Percentiles rank a stretch among this genome's conserved stretches.
phyloP scores from a whole-genome alignment of 2,113 vertebrate species.

The Forbesichthys agassizii region DNA sequence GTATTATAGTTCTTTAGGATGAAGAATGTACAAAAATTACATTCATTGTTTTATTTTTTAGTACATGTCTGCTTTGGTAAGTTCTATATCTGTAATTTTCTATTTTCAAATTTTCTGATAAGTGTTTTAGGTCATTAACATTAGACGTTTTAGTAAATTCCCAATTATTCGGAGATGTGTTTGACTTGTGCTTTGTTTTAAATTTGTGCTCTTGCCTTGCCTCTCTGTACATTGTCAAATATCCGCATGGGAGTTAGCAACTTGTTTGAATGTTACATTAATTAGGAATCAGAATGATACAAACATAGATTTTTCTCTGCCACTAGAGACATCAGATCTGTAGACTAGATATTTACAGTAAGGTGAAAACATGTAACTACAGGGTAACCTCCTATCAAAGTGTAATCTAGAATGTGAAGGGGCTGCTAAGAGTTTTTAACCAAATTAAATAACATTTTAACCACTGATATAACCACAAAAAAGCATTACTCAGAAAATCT shows the following conservation, averaged over 20 bases:
- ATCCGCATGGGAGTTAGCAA: slow-evolving; percentile 27
- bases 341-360: slow-evolving; percentile 37
- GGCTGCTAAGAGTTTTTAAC: slow-evolving; percentile 1
- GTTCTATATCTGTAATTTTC: slow-evolving; percentile 54
- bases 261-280: not conserved
- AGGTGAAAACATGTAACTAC: slow-evolving; percentile 48
- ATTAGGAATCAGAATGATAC: not conserved
- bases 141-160: not conserved
- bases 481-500: no score
- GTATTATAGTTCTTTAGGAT: slow-evolving; percentile 75
- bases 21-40: slow-evolving; percentile 75
- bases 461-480: not conserved
- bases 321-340: slow-evolving; percentile 8
- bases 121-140: not conserved
- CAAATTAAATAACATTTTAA: not conserved
- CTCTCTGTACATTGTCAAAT: not conserved
- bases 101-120: not conserved
- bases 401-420: slow-evolving; percentile 3
- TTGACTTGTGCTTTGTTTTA: slow-evolving; percentile 1
- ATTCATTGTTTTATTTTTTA: slow-evolving; percentile 76
- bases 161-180: not conserved
- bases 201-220: slow-evolving; percentile 5
- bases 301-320: slow-evolving; percentile 10
- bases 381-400: slow-evolving; percentile 52
- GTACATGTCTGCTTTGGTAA: slow-evolving; percentile 85